Evolutionary conservation across 2,888 invertebrate genomes (phyloP).

Genomic region (Icerya purchasi): DNA sequence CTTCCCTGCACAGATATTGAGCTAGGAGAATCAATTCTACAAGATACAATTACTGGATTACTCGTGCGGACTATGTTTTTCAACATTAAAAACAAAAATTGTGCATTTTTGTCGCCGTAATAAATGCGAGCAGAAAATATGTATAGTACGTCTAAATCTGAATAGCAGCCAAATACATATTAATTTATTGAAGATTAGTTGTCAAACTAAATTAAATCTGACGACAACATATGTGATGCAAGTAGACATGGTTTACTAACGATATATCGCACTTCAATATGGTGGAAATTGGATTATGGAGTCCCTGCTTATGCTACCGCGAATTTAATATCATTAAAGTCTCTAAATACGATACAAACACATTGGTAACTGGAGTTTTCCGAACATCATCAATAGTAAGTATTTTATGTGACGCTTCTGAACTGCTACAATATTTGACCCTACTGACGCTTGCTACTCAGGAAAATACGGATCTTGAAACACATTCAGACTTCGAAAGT

Average conservation of each 20-base stretch:
- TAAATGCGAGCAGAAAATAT: neutral
- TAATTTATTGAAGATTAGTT: neutral
- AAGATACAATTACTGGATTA: neutral
- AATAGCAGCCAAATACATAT: neutral
- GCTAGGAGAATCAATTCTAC: neutral
- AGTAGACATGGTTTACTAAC: neutral
- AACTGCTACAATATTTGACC: too few relatives aligned
- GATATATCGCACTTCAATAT: neutral
- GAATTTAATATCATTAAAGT: neutral
- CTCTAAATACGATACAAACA: neutral
- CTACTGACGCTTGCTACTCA: too few relatives aligned
- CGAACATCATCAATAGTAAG: neutral
- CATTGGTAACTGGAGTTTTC: neutral
- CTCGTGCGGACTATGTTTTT: neutral
- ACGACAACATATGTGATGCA: neutral
- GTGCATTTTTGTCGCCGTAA: neutral
- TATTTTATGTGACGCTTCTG: neutral
- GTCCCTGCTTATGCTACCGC: neutral
- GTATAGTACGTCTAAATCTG: too few relatives aligned
- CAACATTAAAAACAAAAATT: neutral
- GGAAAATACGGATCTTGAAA: too few relatives aligned
- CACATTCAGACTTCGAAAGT: too few relatives aligned
- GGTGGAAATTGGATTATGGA: neutral
- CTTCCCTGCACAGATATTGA: neutral
- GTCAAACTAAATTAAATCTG: neutral